Conservation (phyloP, 2,113 vertebrate genomes). For the Pavo muticus region DNA sequence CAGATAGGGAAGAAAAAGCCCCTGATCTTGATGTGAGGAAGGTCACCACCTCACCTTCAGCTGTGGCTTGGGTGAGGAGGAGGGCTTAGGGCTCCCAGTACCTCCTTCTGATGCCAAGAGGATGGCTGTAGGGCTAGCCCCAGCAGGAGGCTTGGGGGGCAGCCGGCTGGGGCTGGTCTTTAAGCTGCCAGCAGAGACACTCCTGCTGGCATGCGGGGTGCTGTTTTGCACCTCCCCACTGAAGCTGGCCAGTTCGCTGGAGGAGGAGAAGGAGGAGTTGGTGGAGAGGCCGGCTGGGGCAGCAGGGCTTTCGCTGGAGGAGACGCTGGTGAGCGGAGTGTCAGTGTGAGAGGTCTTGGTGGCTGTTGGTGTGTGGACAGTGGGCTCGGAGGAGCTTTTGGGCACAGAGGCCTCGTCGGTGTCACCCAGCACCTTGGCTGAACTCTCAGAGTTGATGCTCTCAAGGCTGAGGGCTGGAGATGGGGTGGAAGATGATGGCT, state of each 20-base stretch:
- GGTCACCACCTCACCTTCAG: conserved; percentile 75
- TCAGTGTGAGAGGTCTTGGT: conserved; percentile 14
- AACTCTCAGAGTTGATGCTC: conserved; percentile 87
- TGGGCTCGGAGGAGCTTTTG: conserved; percentile 89
- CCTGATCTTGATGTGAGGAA: not conserved
- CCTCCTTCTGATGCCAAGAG: conserved; percentile 52
- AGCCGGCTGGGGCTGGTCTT: conserved; percentile 42
- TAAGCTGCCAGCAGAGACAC: conserved; percentile 3
- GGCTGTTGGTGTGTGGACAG: conserved; percentile 74
- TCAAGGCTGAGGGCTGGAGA: conserved; percentile 94
- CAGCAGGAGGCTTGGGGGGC: conserved; percentile 60
- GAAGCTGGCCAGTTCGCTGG: conserved; percentile 66
- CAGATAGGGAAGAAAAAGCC: fast-evolving
- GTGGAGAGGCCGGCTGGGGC: conserved; percentile 63
- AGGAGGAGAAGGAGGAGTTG: conserved; percentile 74
- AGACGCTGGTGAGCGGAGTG: not conserved
- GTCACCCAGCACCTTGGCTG: conserved; percentile 69
- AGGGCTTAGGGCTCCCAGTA: not conserved
- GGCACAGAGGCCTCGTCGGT: conserved; percentile 59
- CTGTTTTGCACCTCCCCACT: not conserved
- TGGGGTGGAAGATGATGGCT: conserved; percentile 90
- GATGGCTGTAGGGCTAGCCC: conserved; percentile 63
- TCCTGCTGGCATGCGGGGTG: not conserved
- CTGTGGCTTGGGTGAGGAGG: conserved; percentile 76
- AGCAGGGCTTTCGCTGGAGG: conserved; percentile 32